Evolutionary conservation across 2,888 invertebrate species (phyloP).

Genomic region (Phlogophora meticulosa): DNA sequence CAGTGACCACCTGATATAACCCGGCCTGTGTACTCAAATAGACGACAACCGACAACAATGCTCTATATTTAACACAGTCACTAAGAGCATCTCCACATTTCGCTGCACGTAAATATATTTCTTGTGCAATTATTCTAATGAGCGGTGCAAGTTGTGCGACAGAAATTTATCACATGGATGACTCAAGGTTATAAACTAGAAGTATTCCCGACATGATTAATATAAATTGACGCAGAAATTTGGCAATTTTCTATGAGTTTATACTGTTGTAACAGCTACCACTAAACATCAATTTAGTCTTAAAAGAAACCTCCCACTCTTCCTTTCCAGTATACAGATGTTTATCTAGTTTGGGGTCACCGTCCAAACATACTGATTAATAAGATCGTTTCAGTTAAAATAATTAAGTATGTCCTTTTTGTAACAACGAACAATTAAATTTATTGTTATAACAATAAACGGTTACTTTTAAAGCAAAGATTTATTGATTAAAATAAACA

Average conservation of each 20-base stretch:
- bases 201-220: not conserved
- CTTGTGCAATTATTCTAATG: constrained; percentile 58
- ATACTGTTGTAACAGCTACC: not conserved
- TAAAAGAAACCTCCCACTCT: not conserved
- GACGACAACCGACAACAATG: constrained; percentile 59
- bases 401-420: too few relatives aligned
- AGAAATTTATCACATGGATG: constrained; percentile 19
- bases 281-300: not conserved
- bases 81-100: constrained; percentile 50
- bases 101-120: constrained; percentile 56
- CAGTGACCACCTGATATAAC: constrained; percentile 52
- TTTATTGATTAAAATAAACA: not conserved
- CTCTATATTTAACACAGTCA: constrained; percentile 55
- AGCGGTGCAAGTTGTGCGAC: constrained; percentile 27
- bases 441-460: too few relatives aligned
- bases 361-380: too few relatives aligned
- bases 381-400: too few relatives aligned
- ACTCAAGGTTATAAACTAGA: constrained; percentile 31
- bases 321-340: too few relatives aligned
- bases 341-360: too few relatives aligned
- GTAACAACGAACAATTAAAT: too few relatives aligned
- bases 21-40: constrained; percentile 53
- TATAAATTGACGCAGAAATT: constrained; percentile 17
- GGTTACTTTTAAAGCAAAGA: too few relatives aligned
- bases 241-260: not conserved